Evolutionary conservation across 2,888 invertebrate species (phyloP).

Genomic region (Hoplodrina ambigua): DNA sequence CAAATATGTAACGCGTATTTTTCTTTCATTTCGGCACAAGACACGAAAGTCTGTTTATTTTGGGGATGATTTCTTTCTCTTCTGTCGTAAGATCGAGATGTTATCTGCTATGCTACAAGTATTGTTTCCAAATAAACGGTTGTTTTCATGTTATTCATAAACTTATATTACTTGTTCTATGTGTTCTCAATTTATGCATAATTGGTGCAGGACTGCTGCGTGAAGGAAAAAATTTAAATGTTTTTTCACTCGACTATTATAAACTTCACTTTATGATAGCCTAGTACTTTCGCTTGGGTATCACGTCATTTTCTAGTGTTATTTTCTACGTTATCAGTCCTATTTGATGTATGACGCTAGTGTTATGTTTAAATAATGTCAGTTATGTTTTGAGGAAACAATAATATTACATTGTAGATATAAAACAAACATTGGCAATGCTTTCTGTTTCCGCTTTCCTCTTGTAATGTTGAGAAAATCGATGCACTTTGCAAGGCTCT

Average conservation of each 20-base stretch:
- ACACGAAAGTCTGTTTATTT: slow-evolving; percentile 9
- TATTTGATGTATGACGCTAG: slow-evolving; percentile 19
- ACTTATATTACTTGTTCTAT: background rate
- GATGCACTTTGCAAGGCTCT: background rate
- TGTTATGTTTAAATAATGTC: slow-evolving; percentile 7
- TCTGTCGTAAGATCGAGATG: background rate
- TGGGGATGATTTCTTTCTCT: slow-evolving; percentile 7
- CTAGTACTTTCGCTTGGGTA: slow-evolving; percentile 1
- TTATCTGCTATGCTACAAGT: no score
- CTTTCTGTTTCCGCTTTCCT: slow-evolving; percentile 8
- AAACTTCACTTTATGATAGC: background rate
- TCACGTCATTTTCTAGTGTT: slow-evolving; percentile 17
- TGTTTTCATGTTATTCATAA: background rate
- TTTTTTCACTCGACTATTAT: no score
- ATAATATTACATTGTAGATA: background rate
- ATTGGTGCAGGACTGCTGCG: no score
- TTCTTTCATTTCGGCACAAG: slow-evolving; percentile 9
- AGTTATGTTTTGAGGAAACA: background rate
- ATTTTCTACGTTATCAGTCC: background rate
- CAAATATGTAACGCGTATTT: slow-evolving; percentile 21
- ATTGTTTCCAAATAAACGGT: slow-evolving; percentile 9
- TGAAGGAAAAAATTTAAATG: no score
- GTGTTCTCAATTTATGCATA: background rate
- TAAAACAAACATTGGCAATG: background rate
- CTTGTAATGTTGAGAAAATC: background rate